These are phyloP conservation scores for Micrastur ruficollis DNA, from an alignment of 2,797 vertebrate species.

Conservation along the genomic window DNA sequence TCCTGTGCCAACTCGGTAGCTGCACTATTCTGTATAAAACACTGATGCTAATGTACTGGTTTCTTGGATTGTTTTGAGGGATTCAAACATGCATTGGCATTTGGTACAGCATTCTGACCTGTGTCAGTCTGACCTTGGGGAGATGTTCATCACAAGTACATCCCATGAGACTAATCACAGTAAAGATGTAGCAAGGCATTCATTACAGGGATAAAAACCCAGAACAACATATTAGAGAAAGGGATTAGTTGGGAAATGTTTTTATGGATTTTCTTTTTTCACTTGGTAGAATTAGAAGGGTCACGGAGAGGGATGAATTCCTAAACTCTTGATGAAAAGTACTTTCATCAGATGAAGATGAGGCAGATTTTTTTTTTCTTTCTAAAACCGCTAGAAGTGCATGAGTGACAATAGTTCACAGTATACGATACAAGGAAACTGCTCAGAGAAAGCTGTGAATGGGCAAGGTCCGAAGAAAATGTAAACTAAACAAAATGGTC, in stretches of 20 bases:
- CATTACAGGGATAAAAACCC: not conserved
- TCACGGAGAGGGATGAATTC: not conserved
- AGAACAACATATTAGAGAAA: not conserved
- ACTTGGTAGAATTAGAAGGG: constrained; percentile 33
- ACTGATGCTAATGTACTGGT: not conserved
- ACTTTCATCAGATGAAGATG: not conserved
- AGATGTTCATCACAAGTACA: not conserved
- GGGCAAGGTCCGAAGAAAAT: constrained; percentile 10
- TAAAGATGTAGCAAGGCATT: not conserved
- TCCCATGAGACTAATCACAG: constrained; percentile 25
- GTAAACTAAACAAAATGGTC: constrained; percentile 18
- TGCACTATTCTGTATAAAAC: not conserved
- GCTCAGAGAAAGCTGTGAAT: constrained; percentile 42
- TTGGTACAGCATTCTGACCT: not conserved
- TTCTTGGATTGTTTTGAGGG: not conserved
- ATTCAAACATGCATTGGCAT: rapidly evolving
- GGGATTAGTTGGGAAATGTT: constrained; percentile 30
- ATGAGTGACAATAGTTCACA: not conserved
- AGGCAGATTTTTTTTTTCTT: not conserved
- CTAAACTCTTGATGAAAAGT: not conserved
- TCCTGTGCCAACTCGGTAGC: not conserved
- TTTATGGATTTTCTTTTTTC: constrained; percentile 48
- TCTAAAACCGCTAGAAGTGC: not conserved
- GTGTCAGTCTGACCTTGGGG: not conserved
- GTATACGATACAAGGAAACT: not conserved